Evolutionary conservation across 2,113 vertebrate genomes (phyloP), one percentile per base, ranked within the genome.

Genomic region (Dipodomys stephensi): DNA sequence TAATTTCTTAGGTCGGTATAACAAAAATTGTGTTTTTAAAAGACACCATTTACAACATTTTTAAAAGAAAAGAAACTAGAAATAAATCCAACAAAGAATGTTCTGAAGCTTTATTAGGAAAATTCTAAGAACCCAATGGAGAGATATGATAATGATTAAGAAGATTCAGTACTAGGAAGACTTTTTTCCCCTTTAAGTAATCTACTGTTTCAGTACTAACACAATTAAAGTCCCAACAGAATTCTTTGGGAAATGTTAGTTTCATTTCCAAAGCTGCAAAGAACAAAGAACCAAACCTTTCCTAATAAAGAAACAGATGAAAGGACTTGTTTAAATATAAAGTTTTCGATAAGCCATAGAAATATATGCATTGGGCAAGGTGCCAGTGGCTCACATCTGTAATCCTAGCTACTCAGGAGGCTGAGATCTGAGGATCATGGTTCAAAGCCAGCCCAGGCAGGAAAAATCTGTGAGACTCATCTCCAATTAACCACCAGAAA

Each of bases 31-130:
- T 80, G 69, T 67, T 87, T 64, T 57, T 80, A 62, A 83, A 91
- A 72, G 30, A 65, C 67, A n/a, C 22, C 32, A 62, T 28, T 39
- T 57, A 86, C 32, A 62, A 84, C 46, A 27, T 62, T 53, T 30
- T 64, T 25, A 23, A 30, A 8, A 60, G 60, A 80, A 74, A 46
- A 49, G 46, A 80, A 85, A 60, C 35, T 12, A 88, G 32, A 68
- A 90, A 28, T 87, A 74, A 93, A 88, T 80, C 27, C n/a, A 91
- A 87, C n/a, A 87, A 87, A 74, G 49, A 20, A 78, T 60, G 53
- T 68, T 49, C 62, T 39, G 86, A 81, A 82, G 10, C 1, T 83
- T 89, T 78, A 28, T 78, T 82, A 89, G 71, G 53, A 88, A 89
- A 89, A 60, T 60, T 49, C 64, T 79, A 79, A 72, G 25, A 83